Evolutionary conservation across 1,140 invertebrate species (phyloP).

Genomic region (Babylonia areolata): DNA sequence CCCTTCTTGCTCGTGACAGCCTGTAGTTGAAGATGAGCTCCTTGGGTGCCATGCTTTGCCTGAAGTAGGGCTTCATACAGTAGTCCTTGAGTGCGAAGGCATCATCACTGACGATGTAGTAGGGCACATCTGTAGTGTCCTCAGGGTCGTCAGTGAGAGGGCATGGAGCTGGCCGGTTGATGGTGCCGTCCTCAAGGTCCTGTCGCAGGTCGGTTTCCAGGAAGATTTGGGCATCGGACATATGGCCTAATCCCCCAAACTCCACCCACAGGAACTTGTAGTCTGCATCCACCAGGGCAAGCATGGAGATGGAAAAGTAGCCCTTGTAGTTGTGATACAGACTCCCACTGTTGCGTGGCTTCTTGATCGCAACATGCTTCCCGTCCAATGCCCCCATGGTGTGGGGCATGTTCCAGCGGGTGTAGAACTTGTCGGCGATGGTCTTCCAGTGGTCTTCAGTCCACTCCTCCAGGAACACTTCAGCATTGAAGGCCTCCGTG

Average conservation of each 20-base stretch:
- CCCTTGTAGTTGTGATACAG: neutral
- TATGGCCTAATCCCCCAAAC: neutral
- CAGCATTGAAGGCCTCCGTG: too few species aligned
- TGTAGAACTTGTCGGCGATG: neutral
- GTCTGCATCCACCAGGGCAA: slow-evolving; percentile 11
- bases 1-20: neutral
- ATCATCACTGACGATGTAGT: neutral
- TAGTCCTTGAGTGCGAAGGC: neutral
- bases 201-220: neutral
- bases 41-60: neutral
- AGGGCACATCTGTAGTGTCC: neutral
- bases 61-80: neutral
- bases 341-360: neutral
- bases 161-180: neutral
- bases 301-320: neutral
- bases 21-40: slow-evolving; percentile 13
- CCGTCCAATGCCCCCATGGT: neutral
- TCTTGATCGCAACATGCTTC: slow-evolving; percentile 7
- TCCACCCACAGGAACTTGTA: slow-evolving; percentile 19
- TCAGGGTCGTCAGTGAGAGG: neutral
- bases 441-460: too few species aligned
- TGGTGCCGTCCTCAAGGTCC: neutral
- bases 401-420: slow-evolving; percentile 6
- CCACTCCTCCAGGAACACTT: too few species aligned
- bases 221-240: neutral